phyloP scores from a whole-genome alignment of 2,113 vertebrate species.

The Mesoclemmys tuberculata region DNA sequence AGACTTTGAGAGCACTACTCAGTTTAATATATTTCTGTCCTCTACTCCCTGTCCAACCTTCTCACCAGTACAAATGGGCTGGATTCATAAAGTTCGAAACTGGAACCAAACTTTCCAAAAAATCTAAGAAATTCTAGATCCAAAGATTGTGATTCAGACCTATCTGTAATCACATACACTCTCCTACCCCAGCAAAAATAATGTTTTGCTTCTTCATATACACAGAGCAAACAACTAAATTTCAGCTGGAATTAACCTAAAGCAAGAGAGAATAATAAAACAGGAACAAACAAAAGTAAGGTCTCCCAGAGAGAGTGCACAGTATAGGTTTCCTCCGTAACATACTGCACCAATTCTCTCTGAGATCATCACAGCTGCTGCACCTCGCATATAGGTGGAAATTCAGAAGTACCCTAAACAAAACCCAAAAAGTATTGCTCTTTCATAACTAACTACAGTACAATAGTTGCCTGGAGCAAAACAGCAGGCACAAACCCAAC shows the following conservation, averaged over 20 bases:
- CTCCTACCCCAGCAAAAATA: background rate
- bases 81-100: background rate
- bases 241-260: background rate
- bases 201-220: background rate
- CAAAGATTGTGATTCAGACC: background rate
- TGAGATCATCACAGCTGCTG: background rate
- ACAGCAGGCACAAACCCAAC: fast-evolving
- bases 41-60: fast-evolving
- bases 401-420: background rate
- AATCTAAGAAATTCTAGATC: background rate
- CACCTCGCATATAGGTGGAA: background rate
- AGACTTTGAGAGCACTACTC: background rate
- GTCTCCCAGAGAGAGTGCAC: background rate
- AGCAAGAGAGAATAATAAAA: background rate
- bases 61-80: fast-evolving
- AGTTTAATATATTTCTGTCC: background rate
- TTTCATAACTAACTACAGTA: fast-evolving
- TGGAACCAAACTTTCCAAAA: background rate
- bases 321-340: background rate
- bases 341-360: background rate
- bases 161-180: background rate
- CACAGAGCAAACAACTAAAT: fast-evolving
- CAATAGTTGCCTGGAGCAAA: fast-evolving
- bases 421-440: background rate
- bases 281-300: background rate